phyloP scores from a whole-genome alignment of 2,113 vertebrate species.

The Dromaius novaehollandiae region DNA sequence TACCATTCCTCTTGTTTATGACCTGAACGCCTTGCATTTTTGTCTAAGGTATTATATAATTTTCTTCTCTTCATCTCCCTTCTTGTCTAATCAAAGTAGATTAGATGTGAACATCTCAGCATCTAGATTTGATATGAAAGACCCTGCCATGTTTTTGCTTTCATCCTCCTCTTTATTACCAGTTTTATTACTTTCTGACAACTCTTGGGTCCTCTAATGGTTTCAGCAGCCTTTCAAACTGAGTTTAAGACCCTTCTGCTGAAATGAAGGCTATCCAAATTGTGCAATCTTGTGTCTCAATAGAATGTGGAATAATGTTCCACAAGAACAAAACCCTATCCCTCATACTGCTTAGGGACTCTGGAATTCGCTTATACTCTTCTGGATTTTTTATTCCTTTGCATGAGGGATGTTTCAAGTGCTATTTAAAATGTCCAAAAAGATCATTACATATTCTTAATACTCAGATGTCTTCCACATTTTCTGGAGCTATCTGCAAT shows the following conservation, averaged over 20 bases:
- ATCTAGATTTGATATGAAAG: background rate
- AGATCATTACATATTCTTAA: background rate
- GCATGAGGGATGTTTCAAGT: background rate
- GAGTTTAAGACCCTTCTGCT: background rate
- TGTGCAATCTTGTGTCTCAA: background rate
- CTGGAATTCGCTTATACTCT: background rate
- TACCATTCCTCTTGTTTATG: background rate
- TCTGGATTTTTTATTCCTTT: background rate
- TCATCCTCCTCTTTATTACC: background rate
- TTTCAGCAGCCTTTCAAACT: background rate
- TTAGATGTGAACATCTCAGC: background rate
- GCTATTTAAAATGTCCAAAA: background rate
- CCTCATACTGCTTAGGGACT: background rate
- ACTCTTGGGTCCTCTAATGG: background rate
- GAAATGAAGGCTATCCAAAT: background rate
- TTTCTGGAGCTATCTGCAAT: background rate
- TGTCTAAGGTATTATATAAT: background rate
- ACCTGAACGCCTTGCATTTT: background rate
- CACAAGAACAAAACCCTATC: background rate
- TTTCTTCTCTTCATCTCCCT: background rate
- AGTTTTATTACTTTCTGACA: background rate
- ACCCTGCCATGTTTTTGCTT: background rate
- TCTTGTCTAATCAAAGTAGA: background rate
- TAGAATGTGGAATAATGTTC: background rate
- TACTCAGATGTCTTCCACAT: background rate